Evolutionary conservation across 2,888 invertebrate genomes (phyloP).

Genomic region (Pomacea canaliculata): DNA sequence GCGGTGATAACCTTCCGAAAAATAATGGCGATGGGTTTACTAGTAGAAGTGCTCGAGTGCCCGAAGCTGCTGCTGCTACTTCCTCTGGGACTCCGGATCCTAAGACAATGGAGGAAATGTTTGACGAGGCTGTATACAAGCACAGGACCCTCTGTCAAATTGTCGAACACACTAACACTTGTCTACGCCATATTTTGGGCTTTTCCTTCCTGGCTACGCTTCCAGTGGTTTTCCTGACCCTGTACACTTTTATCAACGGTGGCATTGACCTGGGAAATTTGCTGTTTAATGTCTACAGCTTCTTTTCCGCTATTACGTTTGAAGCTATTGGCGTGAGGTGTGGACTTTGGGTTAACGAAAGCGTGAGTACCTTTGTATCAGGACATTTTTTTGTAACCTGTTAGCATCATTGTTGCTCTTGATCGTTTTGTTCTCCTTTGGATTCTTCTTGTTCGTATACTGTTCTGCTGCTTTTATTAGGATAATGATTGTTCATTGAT

Average conservation of each 20-base stretch:
- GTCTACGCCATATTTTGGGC: background rate
- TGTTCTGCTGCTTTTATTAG: no score
- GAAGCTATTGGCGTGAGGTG: background rate
- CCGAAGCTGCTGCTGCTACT: no score
- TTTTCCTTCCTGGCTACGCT: background rate
- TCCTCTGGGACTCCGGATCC: no score
- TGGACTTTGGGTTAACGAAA: background rate
- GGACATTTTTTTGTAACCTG: background rate
- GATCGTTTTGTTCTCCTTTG: no score
- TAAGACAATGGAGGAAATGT: no score
- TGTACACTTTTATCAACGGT: background rate
- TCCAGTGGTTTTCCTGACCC: background rate
- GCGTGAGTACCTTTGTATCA: background rate
- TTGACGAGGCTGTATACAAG: no score
- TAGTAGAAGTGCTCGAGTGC: no score
- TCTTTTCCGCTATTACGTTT: background rate
- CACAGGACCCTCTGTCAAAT: background rate
- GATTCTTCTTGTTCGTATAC: no score
- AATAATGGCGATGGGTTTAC: no score
- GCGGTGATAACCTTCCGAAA: no score
- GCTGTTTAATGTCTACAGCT: slow-evolving; percentile 1
- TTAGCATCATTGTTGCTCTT: no score
- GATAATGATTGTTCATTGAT: no score
- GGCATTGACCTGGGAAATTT: slow-evolving; percentile 2
- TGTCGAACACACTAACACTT: background rate